These are phyloP conservation scores for Colletes latitarsis DNA, from an alignment of 1,140 invertebrate genomes.

Conservation along the genomic window DNA sequence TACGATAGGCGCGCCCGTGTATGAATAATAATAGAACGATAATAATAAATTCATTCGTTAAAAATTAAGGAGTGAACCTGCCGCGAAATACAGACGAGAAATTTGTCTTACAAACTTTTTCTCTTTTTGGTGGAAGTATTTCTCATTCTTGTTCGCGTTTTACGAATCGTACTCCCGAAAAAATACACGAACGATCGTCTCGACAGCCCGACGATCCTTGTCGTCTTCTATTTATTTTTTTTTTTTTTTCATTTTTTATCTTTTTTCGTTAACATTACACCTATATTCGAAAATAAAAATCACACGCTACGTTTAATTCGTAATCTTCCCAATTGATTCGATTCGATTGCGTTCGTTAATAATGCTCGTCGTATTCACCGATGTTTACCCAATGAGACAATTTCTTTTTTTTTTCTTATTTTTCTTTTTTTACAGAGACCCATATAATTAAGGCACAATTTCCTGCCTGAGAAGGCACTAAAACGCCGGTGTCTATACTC, in stretches of 20 bases:
- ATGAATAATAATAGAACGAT: slow-evolving; percentile 30
- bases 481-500: slow-evolving; percentile 58
- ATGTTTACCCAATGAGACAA: slow-evolving; percentile 41
- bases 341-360: slow-evolving; percentile 18
- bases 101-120: slow-evolving; percentile 30
- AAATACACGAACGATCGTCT: slow-evolving; percentile 24
- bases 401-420: not conserved
- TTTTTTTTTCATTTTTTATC: too few species aligned
- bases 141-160: not conserved
- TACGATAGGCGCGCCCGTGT: slow-evolving; percentile 19
- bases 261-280: not conserved
- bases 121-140: not conserved
- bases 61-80: slow-evolving; percentile 44
- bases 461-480: slow-evolving; percentile 65
- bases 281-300: slow-evolving; percentile 32
- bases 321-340: slow-evolving; percentile 30
- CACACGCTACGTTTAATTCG: slow-evolving; percentile 15
- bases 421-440: slow-evolving; percentile 38
- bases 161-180: not conserved
- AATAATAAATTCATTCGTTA: slow-evolving; percentile 47
- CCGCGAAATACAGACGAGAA: slow-evolving; percentile 28
- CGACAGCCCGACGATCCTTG: slow-evolving; percentile 12
- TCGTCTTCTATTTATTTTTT: not conserved
- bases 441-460: slow-evolving; percentile 65
- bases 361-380: slow-evolving; percentile 39